Evolutionary conservation across 2,797 vertebrate genomes (phyloP).

Genomic region (Parotocinclus haroldoi): DNA sequence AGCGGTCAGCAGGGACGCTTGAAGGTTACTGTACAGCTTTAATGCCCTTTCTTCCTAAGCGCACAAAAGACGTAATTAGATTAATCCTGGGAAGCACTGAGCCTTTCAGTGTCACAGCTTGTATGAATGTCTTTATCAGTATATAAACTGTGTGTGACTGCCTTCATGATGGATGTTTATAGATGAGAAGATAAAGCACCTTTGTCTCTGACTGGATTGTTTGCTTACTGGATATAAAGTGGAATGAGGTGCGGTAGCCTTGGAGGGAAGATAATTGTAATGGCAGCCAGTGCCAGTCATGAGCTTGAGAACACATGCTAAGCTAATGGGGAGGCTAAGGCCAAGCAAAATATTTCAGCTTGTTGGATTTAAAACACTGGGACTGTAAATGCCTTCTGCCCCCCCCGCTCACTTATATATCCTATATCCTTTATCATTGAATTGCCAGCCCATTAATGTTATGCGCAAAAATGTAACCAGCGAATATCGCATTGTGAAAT

Average conservation of each 20-base stretch:
- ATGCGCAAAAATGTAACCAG: background rate
- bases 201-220: too few species aligned
- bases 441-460: background rate
- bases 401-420: background rate
- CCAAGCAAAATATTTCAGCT: constrained; percentile 44
- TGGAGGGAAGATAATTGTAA: constrained; percentile 50
- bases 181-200: too few species aligned
- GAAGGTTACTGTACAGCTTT: constrained; percentile 8
- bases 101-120: background rate
- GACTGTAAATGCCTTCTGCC: constrained; percentile 23
- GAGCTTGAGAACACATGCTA: constrained; percentile 15
- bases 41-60: background rate
- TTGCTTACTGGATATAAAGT: too few species aligned
- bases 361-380: constrained; percentile 45
- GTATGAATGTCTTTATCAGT: background rate
- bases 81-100: background rate
- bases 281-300: constrained; percentile 54
- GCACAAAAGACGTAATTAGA: background rate
- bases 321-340: constrained; percentile 39
- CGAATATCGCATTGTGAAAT: constrained; percentile 9
- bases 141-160: constrained; percentile 13
- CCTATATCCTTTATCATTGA: too few species aligned
- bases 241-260: too few species aligned
- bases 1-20: constrained; percentile 6
- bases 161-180: too few species aligned